Conservation (phyloP, 2,797 vertebrate species). For the Trachops cirrhosus region DNA sequence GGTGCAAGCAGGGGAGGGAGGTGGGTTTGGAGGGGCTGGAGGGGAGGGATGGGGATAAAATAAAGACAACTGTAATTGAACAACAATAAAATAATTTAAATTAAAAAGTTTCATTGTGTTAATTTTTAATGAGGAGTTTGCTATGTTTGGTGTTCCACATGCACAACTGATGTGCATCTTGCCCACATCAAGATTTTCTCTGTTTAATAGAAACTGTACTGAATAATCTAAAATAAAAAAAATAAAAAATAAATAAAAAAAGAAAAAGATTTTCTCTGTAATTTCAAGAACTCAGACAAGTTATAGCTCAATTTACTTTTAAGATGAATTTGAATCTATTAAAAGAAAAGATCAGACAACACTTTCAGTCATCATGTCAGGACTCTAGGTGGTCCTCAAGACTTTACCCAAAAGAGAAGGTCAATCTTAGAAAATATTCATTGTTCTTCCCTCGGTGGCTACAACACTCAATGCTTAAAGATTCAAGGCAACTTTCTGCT, state of each 20-base stretch:
- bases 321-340: neutral
- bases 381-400: neutral
- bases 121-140: conserved; percentile 13
- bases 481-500: neutral
- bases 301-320: neutral
- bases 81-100: too few species aligned
- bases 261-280: neutral
- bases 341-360: neutral
- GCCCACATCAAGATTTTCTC: neutral
- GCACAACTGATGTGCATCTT: neutral
- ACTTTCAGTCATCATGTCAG: neutral
- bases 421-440: neutral
- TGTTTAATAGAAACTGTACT: too few species aligned
- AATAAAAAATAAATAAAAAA: too few species aligned
- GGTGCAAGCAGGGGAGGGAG: too few species aligned
- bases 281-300: neutral
- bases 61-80: too few species aligned
- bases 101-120: neutral
- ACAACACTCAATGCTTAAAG: neutral
- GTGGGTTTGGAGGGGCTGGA: too few species aligned
- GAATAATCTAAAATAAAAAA: too few species aligned
- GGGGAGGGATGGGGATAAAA: too few species aligned
- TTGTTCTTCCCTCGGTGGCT: neutral
- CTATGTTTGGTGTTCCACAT: neutral
- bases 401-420: neutral